Percentiles rank a stretch among this genome's conserved stretches.
Evolutionary conservation across 2,888 invertebrate species (phyloP).

Genomic region (Crioceris asparagi): DNA sequence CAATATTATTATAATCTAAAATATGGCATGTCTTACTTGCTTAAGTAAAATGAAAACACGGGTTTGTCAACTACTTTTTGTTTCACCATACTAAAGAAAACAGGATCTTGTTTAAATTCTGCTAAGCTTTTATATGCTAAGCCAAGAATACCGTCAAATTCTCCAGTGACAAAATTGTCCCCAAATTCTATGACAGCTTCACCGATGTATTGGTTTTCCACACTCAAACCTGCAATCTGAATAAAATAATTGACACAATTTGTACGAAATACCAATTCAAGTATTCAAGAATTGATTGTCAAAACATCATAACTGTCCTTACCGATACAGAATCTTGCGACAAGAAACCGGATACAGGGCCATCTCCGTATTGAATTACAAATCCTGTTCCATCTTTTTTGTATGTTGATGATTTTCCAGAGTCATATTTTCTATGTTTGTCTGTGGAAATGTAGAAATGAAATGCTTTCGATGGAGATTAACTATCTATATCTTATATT

Average conservation of each 20-base stretch:
- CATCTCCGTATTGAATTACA: slow-evolving; percentile 90
- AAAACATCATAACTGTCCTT: no score
- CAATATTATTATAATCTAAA: no score
- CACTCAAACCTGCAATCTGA: slow-evolving; percentile 63
- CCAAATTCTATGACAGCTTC: slow-evolving; percentile 95
- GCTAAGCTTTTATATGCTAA: slow-evolving; percentile 84
- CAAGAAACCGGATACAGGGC: slow-evolving; percentile 90
- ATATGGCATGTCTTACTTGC: no score
- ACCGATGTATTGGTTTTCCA: slow-evolving; percentile 82
- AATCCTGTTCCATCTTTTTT: slow-evolving; percentile 82
- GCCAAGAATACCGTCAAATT: slow-evolving; percentile 97
- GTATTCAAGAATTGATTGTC: no score
- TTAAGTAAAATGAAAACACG: slow-evolving; percentile 92
- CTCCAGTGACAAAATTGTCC: slow-evolving; percentile 93
- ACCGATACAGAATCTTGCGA: slow-evolving; percentile 82
- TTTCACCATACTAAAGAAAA: slow-evolving; percentile 83
- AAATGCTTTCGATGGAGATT: no score
- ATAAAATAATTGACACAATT: no score
- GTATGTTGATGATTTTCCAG: slow-evolving; percentile 71
- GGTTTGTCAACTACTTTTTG: slow-evolving; percentile 63
- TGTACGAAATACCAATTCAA: no score
- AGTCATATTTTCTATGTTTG: slow-evolving; percentile 93
- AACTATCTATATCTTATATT: no score
- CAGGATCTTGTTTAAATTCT: slow-evolving; percentile 83
- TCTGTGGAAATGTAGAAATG: slow-evolving; percentile 54